Evolutionary conservation across 2,797 vertebrate genomes (phyloP), one percentile per base, ranked within the genome.

Genomic region (Manis pentadactyla): DNA sequence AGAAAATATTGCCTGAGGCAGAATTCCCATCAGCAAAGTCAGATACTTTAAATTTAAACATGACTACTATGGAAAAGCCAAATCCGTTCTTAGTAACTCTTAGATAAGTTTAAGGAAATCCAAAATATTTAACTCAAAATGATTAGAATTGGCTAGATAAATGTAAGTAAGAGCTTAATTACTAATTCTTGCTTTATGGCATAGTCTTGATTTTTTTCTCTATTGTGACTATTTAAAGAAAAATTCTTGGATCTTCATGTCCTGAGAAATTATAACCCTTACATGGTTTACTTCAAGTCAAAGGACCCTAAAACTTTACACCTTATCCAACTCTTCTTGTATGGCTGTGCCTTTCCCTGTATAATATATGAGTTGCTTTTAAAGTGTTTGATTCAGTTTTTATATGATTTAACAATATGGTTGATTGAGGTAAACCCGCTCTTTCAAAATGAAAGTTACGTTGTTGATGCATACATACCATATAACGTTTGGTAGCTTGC

Each of bases 141-240:
- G 66, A n/a, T 82, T 74, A 27, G 78, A 57, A 78, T 68, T 89
- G 55, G 85, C 31, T 59, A 78, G 51, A 57, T 90, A 90, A 79
- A 87, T 84, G 71, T 29, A 92, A 93, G 42, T 85, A 93, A 85
- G 34, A 63, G 75, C 15, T 57, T 93, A 73, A 37, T 59, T 64
- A 21, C 34, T 87, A 49, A 46, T 82, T 86, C 86, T 95, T 8
- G 69, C 31, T 61, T 51, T 29, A 18, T 53, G 34, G 25, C 21
- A 18, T 25, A 17, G 18, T 69, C 27, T 82, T 88, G 4, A n/a
- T 78, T 21, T 64, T 95, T 87, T 82, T 86, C 75, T 63, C 7
- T 53, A 6, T 63, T n/a, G 14, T 74, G 31, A 68, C 75, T 64
- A 5, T 82, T 88, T 59, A 59, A 89, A 71, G 49, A 85, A 83